Evolutionary conservation across 2,113 vertebrate genomes (phyloP).

Genomic region (Gadus chalcogrammus): DNA sequence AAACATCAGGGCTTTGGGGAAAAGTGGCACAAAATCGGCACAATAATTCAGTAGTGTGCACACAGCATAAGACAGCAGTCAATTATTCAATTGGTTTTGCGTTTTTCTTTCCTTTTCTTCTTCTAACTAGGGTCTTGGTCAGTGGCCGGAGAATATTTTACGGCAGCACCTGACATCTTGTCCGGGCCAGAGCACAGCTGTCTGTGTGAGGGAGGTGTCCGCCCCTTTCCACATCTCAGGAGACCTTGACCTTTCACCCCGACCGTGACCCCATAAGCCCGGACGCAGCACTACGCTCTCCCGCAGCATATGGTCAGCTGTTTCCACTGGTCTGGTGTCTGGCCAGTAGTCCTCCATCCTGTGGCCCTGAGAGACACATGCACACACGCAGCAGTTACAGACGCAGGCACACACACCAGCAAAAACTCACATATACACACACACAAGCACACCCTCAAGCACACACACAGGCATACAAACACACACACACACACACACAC

Average conservation of each 20-base stretch:
- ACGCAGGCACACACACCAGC: neutral
- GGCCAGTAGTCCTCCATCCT: conserved; percentile 20
- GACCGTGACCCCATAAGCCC: conserved; percentile 14
- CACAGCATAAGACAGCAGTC: too few relatives aligned
- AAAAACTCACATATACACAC: neutral
- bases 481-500: too few relatives aligned
- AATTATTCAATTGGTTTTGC: too few relatives aligned
- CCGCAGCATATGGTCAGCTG: conserved; percentile 16
- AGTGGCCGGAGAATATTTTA: neutral
- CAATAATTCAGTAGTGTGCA: too few relatives aligned
- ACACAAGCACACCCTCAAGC: neutral
- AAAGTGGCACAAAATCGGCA: too few relatives aligned
- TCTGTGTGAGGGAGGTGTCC: conserved; percentile 11
- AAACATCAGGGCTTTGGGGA: too few relatives aligned
- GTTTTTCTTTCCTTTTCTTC: too few relatives aligned
- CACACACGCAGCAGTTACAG: neutral
- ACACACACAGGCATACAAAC: neutral
- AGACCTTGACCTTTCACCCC: conserved; percentile 8
- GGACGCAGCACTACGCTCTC: conserved; percentile 2
- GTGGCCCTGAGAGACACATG: conserved; percentile 8
- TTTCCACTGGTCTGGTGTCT: conserved; percentile 30
- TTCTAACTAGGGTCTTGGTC: too few relatives aligned
- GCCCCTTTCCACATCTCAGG: conserved; percentile 9
- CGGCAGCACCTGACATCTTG: conserved; percentile 10
- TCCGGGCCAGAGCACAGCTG: conserved; percentile 13